Conservation (phyloP, 2,113 vertebrate genomes). For the Xiphorhynchus elegans region DNA sequence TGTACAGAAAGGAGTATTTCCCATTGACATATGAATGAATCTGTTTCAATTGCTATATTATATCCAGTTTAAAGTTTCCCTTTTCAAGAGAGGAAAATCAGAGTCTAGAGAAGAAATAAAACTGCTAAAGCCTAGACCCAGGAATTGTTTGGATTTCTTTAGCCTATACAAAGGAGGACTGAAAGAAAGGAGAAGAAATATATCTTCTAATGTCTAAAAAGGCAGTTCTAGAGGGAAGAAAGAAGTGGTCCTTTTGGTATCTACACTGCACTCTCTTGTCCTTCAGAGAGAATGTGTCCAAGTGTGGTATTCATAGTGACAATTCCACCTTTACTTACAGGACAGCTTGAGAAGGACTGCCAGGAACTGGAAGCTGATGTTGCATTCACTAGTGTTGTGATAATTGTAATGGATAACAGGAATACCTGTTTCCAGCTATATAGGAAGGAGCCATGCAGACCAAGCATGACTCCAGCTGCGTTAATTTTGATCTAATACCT, state of each 20-base stretch:
- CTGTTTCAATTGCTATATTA: background rate
- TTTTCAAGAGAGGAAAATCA: background rate
- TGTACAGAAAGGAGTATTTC: background rate
- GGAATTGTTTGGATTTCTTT: background rate
- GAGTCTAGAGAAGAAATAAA: background rate
- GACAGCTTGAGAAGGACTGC: background rate
- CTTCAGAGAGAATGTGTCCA: background rate
- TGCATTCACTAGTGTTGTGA: background rate
- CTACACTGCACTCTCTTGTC: background rate
- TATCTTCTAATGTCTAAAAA: background rate
- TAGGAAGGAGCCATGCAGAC: background rate
- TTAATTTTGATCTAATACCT: background rate
- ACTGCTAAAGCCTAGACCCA: background rate
- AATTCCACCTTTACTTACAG: background rate
- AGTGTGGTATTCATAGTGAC: background rate
- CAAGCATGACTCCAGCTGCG: background rate
- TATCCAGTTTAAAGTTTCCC: background rate
- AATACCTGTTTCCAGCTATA: background rate
- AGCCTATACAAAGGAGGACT: background rate
- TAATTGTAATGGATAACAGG: background rate
- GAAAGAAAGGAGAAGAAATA: background rate
- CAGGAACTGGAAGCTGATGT: background rate
- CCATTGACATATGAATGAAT: background rate
- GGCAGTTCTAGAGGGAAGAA: background rate
- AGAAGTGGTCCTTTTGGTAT: background rate